phyloP scores from a whole-genome alignment of 2,888 invertebrate genomes.

The Azorinus chamasolen region DNA sequence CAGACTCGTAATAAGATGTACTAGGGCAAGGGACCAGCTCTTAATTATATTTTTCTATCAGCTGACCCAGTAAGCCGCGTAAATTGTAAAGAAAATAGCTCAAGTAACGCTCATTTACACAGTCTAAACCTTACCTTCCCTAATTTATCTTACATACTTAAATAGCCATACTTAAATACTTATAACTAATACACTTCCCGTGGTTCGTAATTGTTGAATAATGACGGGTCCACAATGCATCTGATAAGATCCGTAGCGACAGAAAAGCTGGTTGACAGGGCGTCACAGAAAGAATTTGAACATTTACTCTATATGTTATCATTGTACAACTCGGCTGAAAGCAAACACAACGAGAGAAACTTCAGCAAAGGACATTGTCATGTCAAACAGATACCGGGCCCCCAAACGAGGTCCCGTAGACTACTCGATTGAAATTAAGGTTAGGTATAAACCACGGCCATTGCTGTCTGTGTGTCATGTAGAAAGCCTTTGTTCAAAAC shows the following conservation, averaged over 20 bases:
- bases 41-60: constrained; percentile 2
- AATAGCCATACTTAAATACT: constrained; percentile 33
- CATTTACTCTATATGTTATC: constrained; percentile 10
- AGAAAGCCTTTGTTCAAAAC: too few species aligned
- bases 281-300: constrained; percentile 1
- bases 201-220: constrained; percentile 31
- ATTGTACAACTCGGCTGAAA: too few species aligned
- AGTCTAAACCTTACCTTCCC: constrained; percentile 2
- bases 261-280: constrained; percentile 39
- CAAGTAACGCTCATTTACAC: too few species aligned
- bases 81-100: not conserved
- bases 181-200: constrained; percentile 36
- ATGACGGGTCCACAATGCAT: constrained; percentile 51
- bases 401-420: too few species aligned
- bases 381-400: too few species aligned
- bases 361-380: too few species aligned
- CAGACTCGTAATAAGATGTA: too few species aligned
- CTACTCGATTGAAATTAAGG: too few species aligned
- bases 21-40: too few species aligned
- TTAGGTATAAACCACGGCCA: too few species aligned
- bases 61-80: constrained; percentile 8
- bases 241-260: constrained; percentile 48
- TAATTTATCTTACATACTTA: constrained; percentile 42
- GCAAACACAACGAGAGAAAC: constrained; percentile 4
- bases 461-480: too few species aligned